Evolutionary conservation across 2,888 invertebrate genomes (phyloP).

Genomic region (Drosophila atroscutellata): DNA sequence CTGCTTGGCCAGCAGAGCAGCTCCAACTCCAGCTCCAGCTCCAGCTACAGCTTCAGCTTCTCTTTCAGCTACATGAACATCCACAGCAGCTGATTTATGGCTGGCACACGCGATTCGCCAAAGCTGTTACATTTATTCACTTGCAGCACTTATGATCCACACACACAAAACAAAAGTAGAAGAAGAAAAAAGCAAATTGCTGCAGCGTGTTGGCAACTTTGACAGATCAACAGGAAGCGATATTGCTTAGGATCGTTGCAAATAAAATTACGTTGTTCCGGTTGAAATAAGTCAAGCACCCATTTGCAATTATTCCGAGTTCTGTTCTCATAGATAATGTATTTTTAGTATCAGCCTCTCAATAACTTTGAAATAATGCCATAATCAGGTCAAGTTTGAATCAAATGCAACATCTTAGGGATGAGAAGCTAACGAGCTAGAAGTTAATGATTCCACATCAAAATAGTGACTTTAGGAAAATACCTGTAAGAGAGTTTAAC

Average conservation of each 20-base stretch:
- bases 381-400: not conserved
- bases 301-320: not conserved
- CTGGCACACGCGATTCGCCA: constrained; percentile 50
- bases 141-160: constrained; percentile 31
- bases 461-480: not conserved
- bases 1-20: constrained; percentile 1
- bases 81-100: constrained; percentile 59
- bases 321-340: not conserved
- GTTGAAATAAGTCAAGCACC: not conserved
- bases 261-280: not conserved
- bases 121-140: constrained; percentile 44
- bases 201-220: not conserved
- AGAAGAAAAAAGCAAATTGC: not conserved
- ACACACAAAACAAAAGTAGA: not conserved
- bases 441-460: not conserved
- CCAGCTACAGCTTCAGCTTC: not conserved
- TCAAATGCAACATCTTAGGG: not conserved
- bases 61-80: constrained; percentile 5
- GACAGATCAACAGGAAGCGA: constrained; percentile 34
- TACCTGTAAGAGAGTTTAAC: not conserved
- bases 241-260: not conserved
- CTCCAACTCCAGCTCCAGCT: not conserved
- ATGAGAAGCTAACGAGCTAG: not conserved
- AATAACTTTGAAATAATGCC: not conserved
- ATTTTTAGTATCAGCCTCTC: not conserved